Evolutionary conservation across 2,113 vertebrate species (phyloP), one percentile per base, ranked within the genome.

Genomic region (Chloropsis cyanopogon): DNA sequence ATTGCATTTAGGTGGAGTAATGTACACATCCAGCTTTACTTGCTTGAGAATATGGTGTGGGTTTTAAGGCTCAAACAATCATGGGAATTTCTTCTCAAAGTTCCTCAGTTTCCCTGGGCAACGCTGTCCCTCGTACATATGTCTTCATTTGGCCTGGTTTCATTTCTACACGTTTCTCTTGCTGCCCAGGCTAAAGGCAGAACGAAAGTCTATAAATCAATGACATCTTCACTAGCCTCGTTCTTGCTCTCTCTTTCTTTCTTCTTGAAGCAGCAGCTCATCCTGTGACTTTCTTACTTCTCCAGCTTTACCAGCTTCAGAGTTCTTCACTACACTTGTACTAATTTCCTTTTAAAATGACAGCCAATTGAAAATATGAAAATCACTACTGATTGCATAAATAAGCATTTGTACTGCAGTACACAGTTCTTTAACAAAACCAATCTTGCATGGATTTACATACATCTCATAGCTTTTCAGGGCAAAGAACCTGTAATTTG

Each of bases 101-200:
- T 82, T 90, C 89, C 89, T 95, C 93, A 92, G 71, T 91, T 95
- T 95, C 89, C 75, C 78, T 2, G 4, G 79, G 77, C 73, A 94
- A 76, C 79, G 19, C 12, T 82, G n/a, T 42, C 56, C 39, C 54
- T 88, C 10, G 1, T 57, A 63, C 60, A 47, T 31, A 6, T 16
- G 35, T 60, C 93, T 97, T 94, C 69, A 93, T 82, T 81, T 94
- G 75, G 31, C 52, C 91, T 82, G 68, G 23, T 91, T 93, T 92
- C 69, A 84, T 61, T 79, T 84, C 52, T 91, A 93, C 89, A 82
- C 5, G 39, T 66, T 94, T 85, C 64, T 80, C 71, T 91, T 4
- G 2, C 57, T 1, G 1, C 76, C 77, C 42, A 75, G 57, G 54
- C 63, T 35, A 61, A 86, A 70, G 37, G 52, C 89, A 75, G 59